Conservation (phyloP, 2,797 vertebrate species). For the Adelosebastes latens region DNA sequence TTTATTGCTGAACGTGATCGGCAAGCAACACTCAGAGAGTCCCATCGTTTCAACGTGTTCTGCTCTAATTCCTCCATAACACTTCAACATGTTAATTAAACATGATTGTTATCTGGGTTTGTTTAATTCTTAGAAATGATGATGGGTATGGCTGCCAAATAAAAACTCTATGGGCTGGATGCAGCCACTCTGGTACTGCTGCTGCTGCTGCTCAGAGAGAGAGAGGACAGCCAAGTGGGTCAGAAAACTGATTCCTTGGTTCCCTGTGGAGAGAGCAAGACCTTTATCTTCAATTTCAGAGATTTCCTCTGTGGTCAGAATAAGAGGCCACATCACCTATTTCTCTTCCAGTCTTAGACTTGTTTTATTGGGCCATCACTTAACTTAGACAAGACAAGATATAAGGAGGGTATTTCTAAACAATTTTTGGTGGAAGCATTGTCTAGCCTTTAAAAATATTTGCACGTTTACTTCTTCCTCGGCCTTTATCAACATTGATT, state of each 20-base stretch:
- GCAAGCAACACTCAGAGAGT: background rate
- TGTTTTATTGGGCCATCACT: slow-evolving; percentile 58
- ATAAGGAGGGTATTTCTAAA: slow-evolving; percentile 9
- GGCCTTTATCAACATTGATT: background rate
- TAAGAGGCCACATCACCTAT: slow-evolving; percentile 59
- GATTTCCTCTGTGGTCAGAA: slow-evolving; percentile 74
- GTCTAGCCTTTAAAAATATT: background rate
- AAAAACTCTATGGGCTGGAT: slow-evolving; percentile 41
- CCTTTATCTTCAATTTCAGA: slow-evolving; percentile 74
- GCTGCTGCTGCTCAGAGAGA: background rate
- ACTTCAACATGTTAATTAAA: slow-evolving; percentile 66
- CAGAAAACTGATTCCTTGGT: slow-evolving; percentile 65
- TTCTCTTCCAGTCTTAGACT: slow-evolving; percentile 39
- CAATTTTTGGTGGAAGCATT: background rate
- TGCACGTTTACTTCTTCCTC: background rate
- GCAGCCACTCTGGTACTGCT: slow-evolving; percentile 5
- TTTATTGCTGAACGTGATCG: slow-evolving; percentile 10
- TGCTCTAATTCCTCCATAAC: slow-evolving; percentile 45
- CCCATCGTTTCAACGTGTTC: slow-evolving; percentile 40
- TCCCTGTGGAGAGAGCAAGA: slow-evolving; percentile 64
- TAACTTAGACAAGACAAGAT: slow-evolving; percentile 34
- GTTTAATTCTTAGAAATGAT: slow-evolving; percentile 64
- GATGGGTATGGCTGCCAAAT: slow-evolving; percentile 55
- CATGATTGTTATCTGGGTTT: slow-evolving; percentile 67
- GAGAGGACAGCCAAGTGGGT: slow-evolving; percentile 70